phyloP scores from a whole-genome alignment of 2,113 vertebrate genomes.

The Paralichthys olivaceus region DNA sequence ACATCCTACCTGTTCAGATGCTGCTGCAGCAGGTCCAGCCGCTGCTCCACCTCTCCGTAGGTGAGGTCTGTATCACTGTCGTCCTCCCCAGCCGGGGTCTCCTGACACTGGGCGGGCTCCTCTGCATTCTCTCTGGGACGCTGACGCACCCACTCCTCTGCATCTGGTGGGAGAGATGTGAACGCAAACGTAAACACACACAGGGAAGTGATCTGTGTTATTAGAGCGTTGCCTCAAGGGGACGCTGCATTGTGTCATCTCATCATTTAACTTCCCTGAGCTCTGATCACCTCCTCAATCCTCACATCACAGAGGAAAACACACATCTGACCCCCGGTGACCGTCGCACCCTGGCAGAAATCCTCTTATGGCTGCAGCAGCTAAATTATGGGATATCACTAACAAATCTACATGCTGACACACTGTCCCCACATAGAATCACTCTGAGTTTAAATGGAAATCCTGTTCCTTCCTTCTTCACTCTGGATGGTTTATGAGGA shows the following conservation, averaged over 20 bases:
- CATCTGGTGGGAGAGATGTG: constrained; percentile 74
- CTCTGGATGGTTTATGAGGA: constrained; percentile 6
- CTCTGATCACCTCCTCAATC: constrained; percentile 30
- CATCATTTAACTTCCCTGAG: constrained; percentile 36
- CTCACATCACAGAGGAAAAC: constrained; percentile 11
- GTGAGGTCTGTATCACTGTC: constrained; percentile 94
- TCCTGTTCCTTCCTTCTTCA: too few species aligned
- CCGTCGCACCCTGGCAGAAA: constrained; percentile 32
- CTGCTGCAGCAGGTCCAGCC: constrained; percentile 95
- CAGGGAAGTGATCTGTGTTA: constrained; percentile 36
- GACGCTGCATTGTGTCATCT: constrained; percentile 18
- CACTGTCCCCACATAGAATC: background rate
- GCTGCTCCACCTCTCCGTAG: constrained; percentile 95
- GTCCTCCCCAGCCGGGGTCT: constrained; percentile 85
- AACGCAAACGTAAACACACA: constrained; percentile 14
- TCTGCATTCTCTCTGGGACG: constrained; percentile 73
- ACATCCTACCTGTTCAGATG: constrained; percentile 93
- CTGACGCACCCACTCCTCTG: constrained; percentile 84
- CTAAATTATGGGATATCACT: constrained; percentile 59
- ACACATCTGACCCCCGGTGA: background rate
- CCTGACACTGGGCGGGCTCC: constrained; percentile 79
- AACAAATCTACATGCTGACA: constrained; percentile 35
- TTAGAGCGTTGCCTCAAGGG: constrained; percentile 23
- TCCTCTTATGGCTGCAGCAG: constrained; percentile 43
- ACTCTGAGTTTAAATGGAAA: too few species aligned